A percentile compares a stretch with the other conserved stretches of the same genome.
These are phyloP conservation scores for Linurgus olivaceus DNA, from an alignment of 2,797 vertebrate genomes.

Conservation along the genomic window DNA sequence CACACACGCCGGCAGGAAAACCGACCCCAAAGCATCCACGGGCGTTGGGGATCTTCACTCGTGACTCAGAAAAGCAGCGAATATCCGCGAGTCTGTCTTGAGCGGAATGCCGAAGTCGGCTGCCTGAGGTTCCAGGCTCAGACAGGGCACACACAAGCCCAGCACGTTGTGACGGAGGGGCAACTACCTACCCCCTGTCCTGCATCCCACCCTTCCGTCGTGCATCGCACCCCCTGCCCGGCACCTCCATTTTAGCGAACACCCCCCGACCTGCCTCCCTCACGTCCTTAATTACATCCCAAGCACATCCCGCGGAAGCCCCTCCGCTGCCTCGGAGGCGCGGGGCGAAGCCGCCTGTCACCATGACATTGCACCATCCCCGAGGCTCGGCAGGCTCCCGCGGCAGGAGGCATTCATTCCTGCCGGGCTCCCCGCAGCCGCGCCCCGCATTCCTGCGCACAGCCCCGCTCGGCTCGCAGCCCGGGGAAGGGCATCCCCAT, in stretches of 20 bases:
- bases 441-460: background rate
- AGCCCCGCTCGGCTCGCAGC: background rate
- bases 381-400: background rate
- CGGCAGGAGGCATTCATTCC: background rate
- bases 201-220: background rate
- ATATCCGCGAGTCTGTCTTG: background rate
- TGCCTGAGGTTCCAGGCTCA: background rate
- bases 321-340: background rate
- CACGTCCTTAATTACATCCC: rapidly evolving
- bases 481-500: background rate
- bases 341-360: background rate
- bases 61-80: background rate
- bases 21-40: background rate
- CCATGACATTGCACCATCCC: slow-evolving; percentile 10
- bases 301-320: background rate
- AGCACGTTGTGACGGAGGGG: background rate
- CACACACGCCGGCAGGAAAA: background rate
- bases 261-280: background rate
- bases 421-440: background rate
- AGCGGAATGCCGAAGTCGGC: background rate
- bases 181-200: background rate
- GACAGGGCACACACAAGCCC: background rate
- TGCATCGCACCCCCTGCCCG: background rate
- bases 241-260: background rate
- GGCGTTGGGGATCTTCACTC: background rate